phyloP scores from a whole-genome alignment of 2,797 vertebrate species.

The Hypotaenidia okinawae region DNA sequence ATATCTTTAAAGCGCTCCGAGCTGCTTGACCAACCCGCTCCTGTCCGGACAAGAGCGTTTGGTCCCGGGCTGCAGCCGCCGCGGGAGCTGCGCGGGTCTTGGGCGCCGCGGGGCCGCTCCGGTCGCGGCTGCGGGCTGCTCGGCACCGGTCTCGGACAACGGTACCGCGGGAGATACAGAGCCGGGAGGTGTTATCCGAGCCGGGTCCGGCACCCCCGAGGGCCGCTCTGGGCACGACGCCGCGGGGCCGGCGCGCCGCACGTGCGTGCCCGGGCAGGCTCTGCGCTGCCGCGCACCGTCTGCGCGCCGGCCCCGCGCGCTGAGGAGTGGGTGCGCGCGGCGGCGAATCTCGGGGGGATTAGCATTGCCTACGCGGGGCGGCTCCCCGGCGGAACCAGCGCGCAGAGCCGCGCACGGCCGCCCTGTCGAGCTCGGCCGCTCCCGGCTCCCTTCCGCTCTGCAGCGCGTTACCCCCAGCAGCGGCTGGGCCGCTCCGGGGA shows the following conservation, averaged over 20 bases:
- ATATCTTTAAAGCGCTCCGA: constrained; percentile 31
- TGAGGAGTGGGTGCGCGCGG: neutral
- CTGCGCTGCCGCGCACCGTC: neutral
- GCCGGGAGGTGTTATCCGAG: neutral
- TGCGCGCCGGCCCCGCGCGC: neutral
- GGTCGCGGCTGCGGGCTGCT: neutral
- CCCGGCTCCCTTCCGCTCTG: neutral
- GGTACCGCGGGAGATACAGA: neutral
- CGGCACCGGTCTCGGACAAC: neutral
- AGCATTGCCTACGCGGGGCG: neutral
- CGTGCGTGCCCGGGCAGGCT: neutral
- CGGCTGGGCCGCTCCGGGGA: neutral
- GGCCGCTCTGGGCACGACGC: neutral
- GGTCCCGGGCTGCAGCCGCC: neutral
- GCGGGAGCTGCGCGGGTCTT: neutral
- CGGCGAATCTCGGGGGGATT: neutral
- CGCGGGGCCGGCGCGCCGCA: neutral
- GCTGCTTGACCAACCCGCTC: constrained; percentile 50
- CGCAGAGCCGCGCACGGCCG: neutral
- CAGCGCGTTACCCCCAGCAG: neutral
- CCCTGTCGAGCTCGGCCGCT: neutral
- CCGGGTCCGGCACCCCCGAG: neutral
- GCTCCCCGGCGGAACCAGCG: neutral
- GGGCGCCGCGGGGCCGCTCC: neutral
- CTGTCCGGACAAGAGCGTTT: neutral